A percentile compares a stretch with the other conserved stretches of the same genome.
These are phyloP conservation scores for Ascaphus truei DNA, from an alignment of 2,113 vertebrate species.

Conservation along the genomic window DNA sequence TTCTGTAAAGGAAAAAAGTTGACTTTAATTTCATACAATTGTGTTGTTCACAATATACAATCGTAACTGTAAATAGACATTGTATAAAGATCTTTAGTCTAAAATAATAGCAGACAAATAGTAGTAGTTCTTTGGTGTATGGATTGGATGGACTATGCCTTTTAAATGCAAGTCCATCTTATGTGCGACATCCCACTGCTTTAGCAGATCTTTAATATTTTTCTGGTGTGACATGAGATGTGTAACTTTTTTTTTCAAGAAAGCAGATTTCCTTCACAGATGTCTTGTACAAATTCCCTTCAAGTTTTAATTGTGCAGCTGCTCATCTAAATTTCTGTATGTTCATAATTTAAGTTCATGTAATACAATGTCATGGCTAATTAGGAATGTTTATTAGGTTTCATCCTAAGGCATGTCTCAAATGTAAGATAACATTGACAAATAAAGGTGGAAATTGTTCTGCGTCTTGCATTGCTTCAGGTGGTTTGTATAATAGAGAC, in stretches of 20 bases:
- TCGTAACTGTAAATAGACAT: neutral
- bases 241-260: slow-evolving; percentile 40
- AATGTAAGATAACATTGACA: slow-evolving; percentile 55
- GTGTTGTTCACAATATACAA: too few relatives aligned
- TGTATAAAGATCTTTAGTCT: neutral
- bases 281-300: slow-evolving; percentile 41
- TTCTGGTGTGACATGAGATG: slow-evolving; percentile 30
- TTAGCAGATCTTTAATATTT: neutral
- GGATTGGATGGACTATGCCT: neutral
- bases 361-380: slow-evolving; percentile 38
- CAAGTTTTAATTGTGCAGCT: slow-evolving; percentile 37
- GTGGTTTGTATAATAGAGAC: too few relatives aligned
- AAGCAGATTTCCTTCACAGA: slow-evolving; percentile 35
- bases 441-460: slow-evolving; percentile 57
- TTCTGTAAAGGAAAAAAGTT: too few relatives aligned
- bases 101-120: neutral
- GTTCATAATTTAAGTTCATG: slow-evolving; percentile 38
- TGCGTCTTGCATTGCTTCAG: slow-evolving; percentile 3
- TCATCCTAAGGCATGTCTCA: slow-evolving; percentile 51
- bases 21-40: too few relatives aligned
- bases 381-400: slow-evolving; percentile 54
- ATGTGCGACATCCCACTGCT: neutral
- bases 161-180: neutral
- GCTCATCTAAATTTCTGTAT: slow-evolving; percentile 36
- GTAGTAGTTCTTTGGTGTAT: too few relatives aligned